A percentile compares a stretch with the other conserved stretches of the same genome.
Evolutionary conservation across 2,113 vertebrate species (phyloP).

Genomic region (Stictonetta naevosa): DNA sequence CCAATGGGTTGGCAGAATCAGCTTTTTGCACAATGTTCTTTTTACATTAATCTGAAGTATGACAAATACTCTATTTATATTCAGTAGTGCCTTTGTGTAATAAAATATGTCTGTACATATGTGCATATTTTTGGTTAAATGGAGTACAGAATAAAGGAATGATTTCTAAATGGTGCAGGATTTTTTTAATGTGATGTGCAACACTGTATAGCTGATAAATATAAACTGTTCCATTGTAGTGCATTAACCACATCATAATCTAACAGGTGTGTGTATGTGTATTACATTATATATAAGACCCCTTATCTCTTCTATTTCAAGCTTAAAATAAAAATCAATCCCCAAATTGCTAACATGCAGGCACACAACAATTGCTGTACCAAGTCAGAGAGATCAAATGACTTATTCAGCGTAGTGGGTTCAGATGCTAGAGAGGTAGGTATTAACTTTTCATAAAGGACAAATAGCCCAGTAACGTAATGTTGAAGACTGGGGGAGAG

Average conservation of each 20-base stretch:
- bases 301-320: not conserved
- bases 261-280: not conserved
- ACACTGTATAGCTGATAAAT: not conserved
- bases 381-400: not conserved
- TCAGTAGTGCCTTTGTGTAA: not conserved
- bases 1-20: not conserved
- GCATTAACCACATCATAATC: not conserved
- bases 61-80: slow-evolving; percentile 25
- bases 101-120: not conserved
- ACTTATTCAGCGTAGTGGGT: not conserved
- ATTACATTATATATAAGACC: not conserved
- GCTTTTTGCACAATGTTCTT: not conserved
- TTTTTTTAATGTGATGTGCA: not conserved
- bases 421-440: not conserved
- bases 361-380: not conserved
- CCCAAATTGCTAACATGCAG: not conserved
- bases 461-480: not conserved
- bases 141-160: not conserved
- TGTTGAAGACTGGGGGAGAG: not conserved
- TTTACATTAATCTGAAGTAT: slow-evolving; percentile 9
- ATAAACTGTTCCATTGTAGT: not conserved
- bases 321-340: not conserved
- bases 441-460: not conserved
- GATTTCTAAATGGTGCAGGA: not conserved
- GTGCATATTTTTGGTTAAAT: slow-evolving; percentile 1